Evolutionary conservation across 2,888 invertebrate genomes (phyloP), one percentile per base, ranked within the genome.

Genomic region (Caenorhabditis sp.): DNA sequence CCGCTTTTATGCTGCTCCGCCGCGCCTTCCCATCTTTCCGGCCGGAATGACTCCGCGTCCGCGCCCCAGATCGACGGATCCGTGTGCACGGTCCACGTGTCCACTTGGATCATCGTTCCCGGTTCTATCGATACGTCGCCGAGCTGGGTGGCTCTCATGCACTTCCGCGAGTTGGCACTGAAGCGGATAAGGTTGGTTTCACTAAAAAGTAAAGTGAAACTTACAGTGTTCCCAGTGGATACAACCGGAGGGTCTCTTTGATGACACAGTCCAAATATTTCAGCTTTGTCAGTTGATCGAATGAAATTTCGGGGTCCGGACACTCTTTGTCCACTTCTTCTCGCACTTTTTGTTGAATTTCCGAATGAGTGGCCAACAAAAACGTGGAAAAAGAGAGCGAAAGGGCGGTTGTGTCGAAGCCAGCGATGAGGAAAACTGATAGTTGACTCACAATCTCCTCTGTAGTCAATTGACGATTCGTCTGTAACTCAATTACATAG

Each of bases 321-420:
- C 79, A 81, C n/a, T 65, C 61, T 52, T 26, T 26, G 13, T 70
- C 71, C 6, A 81, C 62, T 45, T 83, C 81, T 20, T 73, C 59
- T 52, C 78, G 80, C 1, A 76, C 20, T 35, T 78, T 79, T 32
- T 55, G 48, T 35, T 65, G 62, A 9, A 70, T 52, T 61, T 79
- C 71, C 5, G 88, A 90, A 82, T 91, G 89, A 41, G 85, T 87
- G 8, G 90, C 90, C 63, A 91, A 85, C 56, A 90, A 88, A 77
- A 90, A 90, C 65, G 90, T 87, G 7, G 90, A 86, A 81, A 90
- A 91, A 13, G 89, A 89, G 8, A 92, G 83, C 2, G 90, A 88
- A 2, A 90, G 89, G 11, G 91, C 90, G 0, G 91, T 91, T 0
- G 92, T 92, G 80, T 92, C 91, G 77, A 91, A 92, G 0, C 92